A percentile compares a stretch with the other conserved stretches of the same genome.
phyloP scores from a whole-genome alignment of 23 tunicate species.

The Diplosoma virens region DNA sequence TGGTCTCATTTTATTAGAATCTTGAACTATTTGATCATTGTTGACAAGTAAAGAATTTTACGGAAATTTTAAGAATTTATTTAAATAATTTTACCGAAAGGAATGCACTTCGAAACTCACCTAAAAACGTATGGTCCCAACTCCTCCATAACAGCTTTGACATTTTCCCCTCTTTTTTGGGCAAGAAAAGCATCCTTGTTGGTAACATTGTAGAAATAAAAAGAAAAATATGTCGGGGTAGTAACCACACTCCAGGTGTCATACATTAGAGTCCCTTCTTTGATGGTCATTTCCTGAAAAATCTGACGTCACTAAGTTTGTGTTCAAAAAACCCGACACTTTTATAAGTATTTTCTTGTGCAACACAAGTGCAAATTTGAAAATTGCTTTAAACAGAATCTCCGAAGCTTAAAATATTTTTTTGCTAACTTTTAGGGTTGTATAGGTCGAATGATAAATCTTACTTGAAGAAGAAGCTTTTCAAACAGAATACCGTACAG shows the following conservation, averaged over 20 bases:
- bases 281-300: constrained; percentile 50
- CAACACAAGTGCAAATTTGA: too few species aligned
- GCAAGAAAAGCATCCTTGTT: constrained; percentile 55
- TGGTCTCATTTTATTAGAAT: too few species aligned
- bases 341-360: too few species aligned
- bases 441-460: too few species aligned
- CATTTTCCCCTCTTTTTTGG: constrained; percentile 29
- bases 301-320: background rate
- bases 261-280: constrained; percentile 55
- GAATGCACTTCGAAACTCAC: too few species aligned
- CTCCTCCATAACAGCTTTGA: constrained; percentile 48
- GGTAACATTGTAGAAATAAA: constrained; percentile 74
- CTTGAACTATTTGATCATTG: too few species aligned
- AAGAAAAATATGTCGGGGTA: constrained; percentile 78
- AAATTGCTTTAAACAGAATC: too few species aligned
- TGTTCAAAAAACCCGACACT: background rate
- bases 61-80: too few species aligned
- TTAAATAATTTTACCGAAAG: too few species aligned
- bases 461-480: constrained; percentile 51
- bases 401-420: too few species aligned
- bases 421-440: too few species aligned
- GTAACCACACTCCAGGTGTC: constrained; percentile 65
- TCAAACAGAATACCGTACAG: constrained; percentile 51
- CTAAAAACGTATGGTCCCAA: constrained; percentile 84
- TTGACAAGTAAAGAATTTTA: too few species aligned